Conservation (phyloP, 1,140 invertebrate genomes). For the Drosophila auraria region DNA sequence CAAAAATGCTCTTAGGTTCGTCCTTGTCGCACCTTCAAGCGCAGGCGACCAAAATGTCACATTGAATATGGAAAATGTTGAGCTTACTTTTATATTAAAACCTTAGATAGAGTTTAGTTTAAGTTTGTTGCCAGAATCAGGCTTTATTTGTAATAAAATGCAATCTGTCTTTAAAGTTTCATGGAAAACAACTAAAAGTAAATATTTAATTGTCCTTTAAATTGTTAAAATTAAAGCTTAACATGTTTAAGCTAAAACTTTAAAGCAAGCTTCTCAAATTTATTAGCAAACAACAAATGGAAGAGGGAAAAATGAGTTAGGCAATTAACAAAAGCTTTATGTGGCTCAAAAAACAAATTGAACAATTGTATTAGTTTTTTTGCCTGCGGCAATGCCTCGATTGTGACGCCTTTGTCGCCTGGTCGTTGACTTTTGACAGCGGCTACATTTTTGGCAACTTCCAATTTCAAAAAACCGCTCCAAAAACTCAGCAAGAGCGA, state of each 20-base stretch:
- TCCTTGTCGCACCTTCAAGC: slow-evolving; percentile 21
- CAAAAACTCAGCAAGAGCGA: slow-evolving; percentile 3
- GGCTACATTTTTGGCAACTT: slow-evolving; percentile 18
- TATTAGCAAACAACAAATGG: too few relatives aligned
- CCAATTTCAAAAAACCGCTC: neutral
- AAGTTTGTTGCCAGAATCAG: too few relatives aligned
- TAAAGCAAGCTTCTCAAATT: too few relatives aligned
- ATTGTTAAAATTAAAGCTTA: too few relatives aligned
- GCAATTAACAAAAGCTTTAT: neutral
- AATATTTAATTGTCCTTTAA: too few relatives aligned
- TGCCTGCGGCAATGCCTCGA: neutral
- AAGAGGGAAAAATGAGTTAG: neutral
- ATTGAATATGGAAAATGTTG: neutral
- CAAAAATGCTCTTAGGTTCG: slow-evolving; percentile 27
- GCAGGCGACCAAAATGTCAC: slow-evolving; percentile 23
- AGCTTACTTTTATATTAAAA: too few relatives aligned
- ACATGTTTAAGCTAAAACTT: too few relatives aligned
- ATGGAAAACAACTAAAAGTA: too few relatives aligned
- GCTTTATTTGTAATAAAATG: too few relatives aligned
- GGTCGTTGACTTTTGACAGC: slow-evolving; percentile 56
- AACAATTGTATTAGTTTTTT: neutral
- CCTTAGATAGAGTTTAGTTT: too few relatives aligned
- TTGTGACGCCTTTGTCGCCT: slow-evolving; percentile 55
- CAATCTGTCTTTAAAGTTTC: too few relatives aligned
- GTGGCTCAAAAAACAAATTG: neutral